A percentile compares a stretch with the other conserved stretches of the same genome.
These are phyloP conservation scores for Pluvianellus socialis DNA, from an alignment of 2,113 vertebrate species.

Conservation along the genomic window DNA sequence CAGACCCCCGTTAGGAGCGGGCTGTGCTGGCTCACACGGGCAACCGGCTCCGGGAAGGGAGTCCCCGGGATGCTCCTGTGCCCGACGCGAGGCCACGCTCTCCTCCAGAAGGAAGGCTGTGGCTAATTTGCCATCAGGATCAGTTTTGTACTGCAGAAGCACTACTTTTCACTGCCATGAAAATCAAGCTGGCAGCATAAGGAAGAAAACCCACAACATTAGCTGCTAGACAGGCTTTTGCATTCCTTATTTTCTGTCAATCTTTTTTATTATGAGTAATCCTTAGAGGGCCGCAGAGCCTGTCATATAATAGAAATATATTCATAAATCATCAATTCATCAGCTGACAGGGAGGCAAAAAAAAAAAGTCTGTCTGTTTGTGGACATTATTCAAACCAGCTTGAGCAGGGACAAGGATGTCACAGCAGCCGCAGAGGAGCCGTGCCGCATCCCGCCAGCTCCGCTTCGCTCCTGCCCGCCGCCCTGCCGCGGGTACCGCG, in stretches of 20 bases:
- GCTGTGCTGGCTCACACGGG: not conserved
- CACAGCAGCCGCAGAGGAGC: not conserved
- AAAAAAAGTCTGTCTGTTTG: not conserved
- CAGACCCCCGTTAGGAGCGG: fast-evolving
- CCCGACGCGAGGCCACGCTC: fast-evolving
- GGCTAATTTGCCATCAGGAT: not conserved
- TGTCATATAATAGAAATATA: not conserved
- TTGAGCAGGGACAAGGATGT: not conserved
- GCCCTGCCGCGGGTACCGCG: fast-evolving
- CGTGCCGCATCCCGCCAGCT: not conserved
- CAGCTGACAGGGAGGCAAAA: not conserved
- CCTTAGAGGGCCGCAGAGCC: not conserved
- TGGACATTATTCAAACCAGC: not conserved
- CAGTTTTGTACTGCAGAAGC: not conserved
- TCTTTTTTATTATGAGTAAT: not conserved
- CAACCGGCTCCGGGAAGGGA: not conserved
- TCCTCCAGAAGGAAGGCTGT: not conserved
- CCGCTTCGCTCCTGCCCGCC: not conserved
- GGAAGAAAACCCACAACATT: not conserved
- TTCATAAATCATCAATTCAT: not conserved
- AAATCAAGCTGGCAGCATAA: not conserved
- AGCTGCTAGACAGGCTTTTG: not conserved
- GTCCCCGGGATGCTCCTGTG: not conserved
- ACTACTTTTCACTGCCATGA: not conserved
- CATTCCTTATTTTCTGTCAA: not conserved